These are phyloP conservation scores for Aplodontia rufa DNA, from an alignment of 2,113 vertebrate species.

Conservation along the genomic window DNA sequence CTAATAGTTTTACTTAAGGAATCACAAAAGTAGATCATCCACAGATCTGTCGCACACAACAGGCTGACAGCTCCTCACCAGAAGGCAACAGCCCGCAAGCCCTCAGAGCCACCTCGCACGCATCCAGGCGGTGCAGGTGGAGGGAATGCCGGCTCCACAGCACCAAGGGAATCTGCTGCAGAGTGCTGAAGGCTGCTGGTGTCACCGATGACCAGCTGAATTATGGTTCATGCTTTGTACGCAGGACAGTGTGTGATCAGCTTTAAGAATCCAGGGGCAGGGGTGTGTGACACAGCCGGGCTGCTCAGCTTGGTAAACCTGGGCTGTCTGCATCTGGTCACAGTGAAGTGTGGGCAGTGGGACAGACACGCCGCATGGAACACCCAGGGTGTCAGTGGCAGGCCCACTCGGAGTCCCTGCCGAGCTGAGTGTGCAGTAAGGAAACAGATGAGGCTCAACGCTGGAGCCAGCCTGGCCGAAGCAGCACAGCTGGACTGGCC, in stretches of 20 bases:
- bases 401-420: background rate
- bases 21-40: background rate
- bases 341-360: background rate
- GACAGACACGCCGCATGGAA: background rate
- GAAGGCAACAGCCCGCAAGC: background rate
- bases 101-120: background rate
- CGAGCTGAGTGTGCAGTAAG: no score
- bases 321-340: background rate
- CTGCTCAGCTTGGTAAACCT: background rate
- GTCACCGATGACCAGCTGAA: accelerated
- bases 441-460: no score
- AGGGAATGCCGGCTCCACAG: accelerated
- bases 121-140: accelerated
- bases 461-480: background rate
- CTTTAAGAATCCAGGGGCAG: background rate
- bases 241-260: background rate
- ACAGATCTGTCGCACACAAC: background rate
- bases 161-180: no score
- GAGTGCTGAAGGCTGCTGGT: accelerated
- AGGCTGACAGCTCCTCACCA: background rate
- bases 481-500: background rate
- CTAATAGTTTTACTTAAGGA: background rate
- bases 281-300: background rate
- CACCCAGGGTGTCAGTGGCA: background rate
- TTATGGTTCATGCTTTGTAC: accelerated